Conservation (phyloP, 2,113 vertebrate species). For the Cisticola juncidis region DNA sequence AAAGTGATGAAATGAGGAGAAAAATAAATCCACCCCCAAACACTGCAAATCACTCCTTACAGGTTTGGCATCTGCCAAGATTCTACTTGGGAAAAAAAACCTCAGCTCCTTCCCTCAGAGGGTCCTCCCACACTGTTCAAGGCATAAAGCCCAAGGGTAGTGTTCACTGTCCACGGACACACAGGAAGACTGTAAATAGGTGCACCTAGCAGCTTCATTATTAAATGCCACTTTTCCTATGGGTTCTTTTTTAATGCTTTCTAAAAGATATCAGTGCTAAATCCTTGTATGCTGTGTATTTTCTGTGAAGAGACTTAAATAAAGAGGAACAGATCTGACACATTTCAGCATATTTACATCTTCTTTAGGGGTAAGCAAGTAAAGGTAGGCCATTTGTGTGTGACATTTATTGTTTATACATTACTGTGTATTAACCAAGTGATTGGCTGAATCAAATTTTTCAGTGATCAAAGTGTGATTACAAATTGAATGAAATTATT, state of each 20-base stretch:
- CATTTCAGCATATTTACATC: neutral
- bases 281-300: neutral
- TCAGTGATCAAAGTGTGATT: neutral
- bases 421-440: neutral
- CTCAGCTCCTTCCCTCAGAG: neutral
- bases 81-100: neutral
- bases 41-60: neutral
- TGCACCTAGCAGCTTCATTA: neutral
- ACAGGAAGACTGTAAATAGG: neutral
- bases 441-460: neutral
- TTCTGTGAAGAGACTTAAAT: neutral
- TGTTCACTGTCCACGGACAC: neutral
- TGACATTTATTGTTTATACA: neutral
- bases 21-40: slow-evolving; percentile 62
- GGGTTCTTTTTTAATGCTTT: neutral
- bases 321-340: neutral
- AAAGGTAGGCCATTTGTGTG: neutral
- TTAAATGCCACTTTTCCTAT: neutral
- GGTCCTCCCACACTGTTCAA: neutral
- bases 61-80: slow-evolving; percentile 25
- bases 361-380: neutral
- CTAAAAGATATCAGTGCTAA: neutral
- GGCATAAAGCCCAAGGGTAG: neutral
- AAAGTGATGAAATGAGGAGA: slow-evolving; percentile 40
- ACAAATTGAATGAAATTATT: neutral